These are phyloP conservation scores for Drosophila tripunctata DNA, from an alignment of 2,888 invertebrate genomes.

Conservation along the genomic window DNA sequence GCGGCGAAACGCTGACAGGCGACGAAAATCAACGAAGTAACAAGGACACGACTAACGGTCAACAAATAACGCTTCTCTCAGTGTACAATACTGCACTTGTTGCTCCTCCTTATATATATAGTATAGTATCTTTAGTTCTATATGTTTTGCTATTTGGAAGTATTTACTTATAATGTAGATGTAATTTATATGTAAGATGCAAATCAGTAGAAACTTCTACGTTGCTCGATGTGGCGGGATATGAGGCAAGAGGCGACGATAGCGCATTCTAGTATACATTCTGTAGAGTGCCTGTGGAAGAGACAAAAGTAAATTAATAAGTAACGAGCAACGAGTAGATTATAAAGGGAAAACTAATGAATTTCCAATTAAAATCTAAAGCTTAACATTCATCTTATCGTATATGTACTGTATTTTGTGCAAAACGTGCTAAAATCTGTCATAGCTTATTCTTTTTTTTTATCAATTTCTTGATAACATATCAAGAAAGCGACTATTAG, in stretches of 20 bases:
- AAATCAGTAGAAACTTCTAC: slow-evolving; percentile 38
- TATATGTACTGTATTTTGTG: not conserved
- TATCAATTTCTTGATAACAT: slow-evolving; percentile 43
- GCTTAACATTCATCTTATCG: not conserved
- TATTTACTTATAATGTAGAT: too few relatives aligned
- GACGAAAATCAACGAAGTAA: slow-evolving; percentile 74
- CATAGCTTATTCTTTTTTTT: slow-evolving; percentile 2
- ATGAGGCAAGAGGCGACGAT: slow-evolving; percentile 43
- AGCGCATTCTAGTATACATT: slow-evolving; percentile 27
- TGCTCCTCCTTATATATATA: not conserved
- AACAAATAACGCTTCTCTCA: slow-evolving; percentile 33
- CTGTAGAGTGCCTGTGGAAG: slow-evolving; percentile 31
- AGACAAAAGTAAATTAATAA: not conserved
- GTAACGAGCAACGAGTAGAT: not conserved
- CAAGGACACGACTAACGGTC: slow-evolving; percentile 65
- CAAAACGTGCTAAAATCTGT: slow-evolving; percentile 18
- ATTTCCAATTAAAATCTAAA: too few relatives aligned
- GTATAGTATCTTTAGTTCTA: not conserved
- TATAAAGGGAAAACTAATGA: too few relatives aligned
- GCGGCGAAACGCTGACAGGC: slow-evolving; percentile 72
- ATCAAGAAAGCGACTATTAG: slow-evolving; percentile 14
- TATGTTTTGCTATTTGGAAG: not conserved
- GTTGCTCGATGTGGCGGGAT: slow-evolving; percentile 51
- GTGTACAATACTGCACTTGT: slow-evolving; percentile 28
- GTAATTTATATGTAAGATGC: too few relatives aligned